Evolutionary conservation across 2,888 invertebrate genomes (phyloP).

Genomic region (Macaria notata): DNA sequence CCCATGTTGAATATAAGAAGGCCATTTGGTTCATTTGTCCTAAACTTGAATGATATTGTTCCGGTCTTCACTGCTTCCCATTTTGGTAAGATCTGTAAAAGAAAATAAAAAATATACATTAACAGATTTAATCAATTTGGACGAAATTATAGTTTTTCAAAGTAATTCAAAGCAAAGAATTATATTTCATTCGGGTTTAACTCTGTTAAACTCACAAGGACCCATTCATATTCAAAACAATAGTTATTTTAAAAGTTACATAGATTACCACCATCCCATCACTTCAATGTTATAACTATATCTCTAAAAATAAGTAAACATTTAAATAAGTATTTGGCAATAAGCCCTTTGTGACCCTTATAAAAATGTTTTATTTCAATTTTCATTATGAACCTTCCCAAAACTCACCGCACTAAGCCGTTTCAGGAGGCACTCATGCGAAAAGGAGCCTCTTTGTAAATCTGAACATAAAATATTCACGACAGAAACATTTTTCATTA

Average conservation of each 20-base stretch:
- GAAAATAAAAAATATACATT: slow-evolving; percentile 22
- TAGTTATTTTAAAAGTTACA: no score
- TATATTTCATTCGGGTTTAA: no score
- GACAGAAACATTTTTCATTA: slow-evolving; percentile 11
- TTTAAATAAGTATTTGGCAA: no score
- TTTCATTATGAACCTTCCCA: not conserved
- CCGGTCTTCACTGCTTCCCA: slow-evolving; percentile 96
- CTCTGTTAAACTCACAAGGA: no score
- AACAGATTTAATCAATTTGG: no score
- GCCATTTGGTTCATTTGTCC: slow-evolving; percentile 97
- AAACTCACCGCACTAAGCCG: slow-evolving; percentile 25
- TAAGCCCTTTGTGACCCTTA: no score
- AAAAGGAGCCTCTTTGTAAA: slow-evolving; percentile 19
- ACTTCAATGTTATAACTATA: no score
- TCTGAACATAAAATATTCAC: slow-evolving; percentile 15
- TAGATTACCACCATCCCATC: no score
- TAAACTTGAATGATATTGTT: slow-evolving; percentile 95
- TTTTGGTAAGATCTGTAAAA: slow-evolving; percentile 90
- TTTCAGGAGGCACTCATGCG: slow-evolving; percentile 26
- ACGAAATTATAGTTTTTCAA: no score
- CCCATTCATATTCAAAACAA: no score
- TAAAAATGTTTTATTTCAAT: not conserved
- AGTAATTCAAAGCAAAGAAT: no score
- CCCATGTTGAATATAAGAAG: slow-evolving; percentile 96
- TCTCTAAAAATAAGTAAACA: no score